Evolutionary conservation across 2,113 vertebrate species (phyloP).

Genomic region (Hystrix cristata): DNA sequence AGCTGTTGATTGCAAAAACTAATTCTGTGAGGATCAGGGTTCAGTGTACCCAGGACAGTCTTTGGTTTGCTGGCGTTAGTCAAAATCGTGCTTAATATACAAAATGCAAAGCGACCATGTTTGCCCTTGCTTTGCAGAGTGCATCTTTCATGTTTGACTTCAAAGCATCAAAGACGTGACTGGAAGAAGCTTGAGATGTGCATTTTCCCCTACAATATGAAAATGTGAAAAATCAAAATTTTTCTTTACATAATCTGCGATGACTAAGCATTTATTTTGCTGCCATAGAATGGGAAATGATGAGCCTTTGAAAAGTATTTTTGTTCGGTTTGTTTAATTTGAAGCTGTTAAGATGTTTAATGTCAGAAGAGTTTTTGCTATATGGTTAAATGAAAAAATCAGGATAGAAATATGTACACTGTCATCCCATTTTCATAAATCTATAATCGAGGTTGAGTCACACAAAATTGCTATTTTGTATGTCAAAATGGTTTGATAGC

Average conservation of each 20-base stretch:
- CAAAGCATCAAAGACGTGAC: background rate
- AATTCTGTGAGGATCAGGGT: slow-evolving; percentile 17
- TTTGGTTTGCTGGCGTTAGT: slow-evolving; percentile 41
- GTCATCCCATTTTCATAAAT: background rate
- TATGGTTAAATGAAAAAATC: background rate
- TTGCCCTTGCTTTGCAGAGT: background rate
- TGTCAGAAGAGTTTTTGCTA: background rate
- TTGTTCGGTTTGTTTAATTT: slow-evolving; percentile 23
- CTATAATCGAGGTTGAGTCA: background rate
- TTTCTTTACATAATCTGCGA: background rate
- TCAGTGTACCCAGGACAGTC: background rate
- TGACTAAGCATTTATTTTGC: slow-evolving; percentile 21
- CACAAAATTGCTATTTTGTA: background rate
- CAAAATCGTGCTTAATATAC: slow-evolving; percentile 1
- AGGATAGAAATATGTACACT: background rate
- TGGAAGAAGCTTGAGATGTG: background rate
- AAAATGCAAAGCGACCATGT: background rate
- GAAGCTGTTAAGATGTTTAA: background rate
- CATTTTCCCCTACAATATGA: background rate
- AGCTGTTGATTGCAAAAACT: slow-evolving; percentile 42
- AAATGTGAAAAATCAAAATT: background rate
- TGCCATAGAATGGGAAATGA: background rate
- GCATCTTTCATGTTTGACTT: background rate
- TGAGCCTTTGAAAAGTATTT: background rate
- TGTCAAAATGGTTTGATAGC: background rate